phyloP scores from a whole-genome alignment of 92 coral and sea anemone genomes.

The Parazoanthus swiftii region DNA sequence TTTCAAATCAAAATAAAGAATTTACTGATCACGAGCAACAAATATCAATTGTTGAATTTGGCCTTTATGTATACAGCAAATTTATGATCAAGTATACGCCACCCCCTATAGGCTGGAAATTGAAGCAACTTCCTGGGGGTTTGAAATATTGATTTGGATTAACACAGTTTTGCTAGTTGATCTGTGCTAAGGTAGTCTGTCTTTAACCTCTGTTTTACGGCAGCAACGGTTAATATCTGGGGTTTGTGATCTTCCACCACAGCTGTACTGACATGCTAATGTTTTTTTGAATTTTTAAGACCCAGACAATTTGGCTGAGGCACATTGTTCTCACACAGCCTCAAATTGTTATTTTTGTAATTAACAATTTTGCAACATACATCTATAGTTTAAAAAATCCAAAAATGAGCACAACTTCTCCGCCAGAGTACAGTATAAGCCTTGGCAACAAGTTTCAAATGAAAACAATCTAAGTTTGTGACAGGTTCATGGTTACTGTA shows the following conservation, averaged over 20 bases:
- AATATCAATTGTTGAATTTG: not conserved
- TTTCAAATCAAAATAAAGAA: slow-evolving; percentile 1
- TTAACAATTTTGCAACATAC: too few species aligned
- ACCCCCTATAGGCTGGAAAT: not conserved
- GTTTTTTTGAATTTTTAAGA: too few species aligned
- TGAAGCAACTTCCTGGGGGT: not conserved
- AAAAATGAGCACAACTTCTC: too few species aligned
- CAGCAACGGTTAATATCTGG: not conserved
- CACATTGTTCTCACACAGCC: too few species aligned
- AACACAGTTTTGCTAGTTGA: not conserved
- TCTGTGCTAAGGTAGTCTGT: not conserved
- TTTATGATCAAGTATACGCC: not conserved
- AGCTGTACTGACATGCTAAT: not conserved
- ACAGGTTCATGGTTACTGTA: too few species aligned
- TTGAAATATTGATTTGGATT: too few species aligned
- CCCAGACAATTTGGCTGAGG: too few species aligned
- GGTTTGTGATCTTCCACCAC: not conserved
- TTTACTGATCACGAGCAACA: not conserved
- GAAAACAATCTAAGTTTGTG: too few species aligned
- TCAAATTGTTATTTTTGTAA: too few species aligned
- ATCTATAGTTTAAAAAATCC: too few species aligned
- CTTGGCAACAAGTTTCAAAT: too few species aligned
- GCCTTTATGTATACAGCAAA: not conserved
- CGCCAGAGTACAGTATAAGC: too few species aligned
- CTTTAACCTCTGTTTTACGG: not conserved